phyloP scores from a whole-genome alignment of 2,113 vertebrate species.

The Cottus gobio region DNA sequence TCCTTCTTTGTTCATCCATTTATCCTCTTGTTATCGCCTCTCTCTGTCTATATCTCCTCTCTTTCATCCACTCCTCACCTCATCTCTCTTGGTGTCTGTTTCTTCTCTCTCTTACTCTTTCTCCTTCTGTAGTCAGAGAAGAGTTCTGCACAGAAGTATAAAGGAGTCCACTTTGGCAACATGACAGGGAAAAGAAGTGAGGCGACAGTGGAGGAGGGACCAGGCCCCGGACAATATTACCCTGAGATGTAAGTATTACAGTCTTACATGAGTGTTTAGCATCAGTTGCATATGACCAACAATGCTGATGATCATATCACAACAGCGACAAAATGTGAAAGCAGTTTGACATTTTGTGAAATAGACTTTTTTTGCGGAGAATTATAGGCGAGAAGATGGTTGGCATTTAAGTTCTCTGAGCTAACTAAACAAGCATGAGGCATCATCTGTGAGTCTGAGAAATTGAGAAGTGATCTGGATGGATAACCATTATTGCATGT shows the following conservation, averaged over 20 bases:
- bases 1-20: constrained; percentile 28
- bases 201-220: constrained; percentile 63
- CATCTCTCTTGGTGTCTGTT: background rate
- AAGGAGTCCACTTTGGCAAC: constrained; percentile 83
- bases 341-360: background rate
- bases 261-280: background rate
- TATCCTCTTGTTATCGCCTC: constrained; percentile 19
- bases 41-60: background rate
- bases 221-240: constrained; percentile 82
- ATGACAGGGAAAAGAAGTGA: constrained; percentile 72
- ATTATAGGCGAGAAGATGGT: background rate
- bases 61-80: background rate
- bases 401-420: background rate
- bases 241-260: constrained; percentile 70
- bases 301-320: background rate
- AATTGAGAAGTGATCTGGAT: background rate
- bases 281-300: background rate
- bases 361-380: background rate
- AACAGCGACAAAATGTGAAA: background rate
- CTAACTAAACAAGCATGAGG: background rate
- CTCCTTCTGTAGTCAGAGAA: constrained; percentile 59
- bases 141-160: constrained; percentile 81
- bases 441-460: background rate
- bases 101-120: constrained; percentile 5
- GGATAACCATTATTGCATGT: background rate